Evolutionary conservation across 1,140 invertebrate species (phyloP).

Genomic region (Pantala flavescens): DNA sequence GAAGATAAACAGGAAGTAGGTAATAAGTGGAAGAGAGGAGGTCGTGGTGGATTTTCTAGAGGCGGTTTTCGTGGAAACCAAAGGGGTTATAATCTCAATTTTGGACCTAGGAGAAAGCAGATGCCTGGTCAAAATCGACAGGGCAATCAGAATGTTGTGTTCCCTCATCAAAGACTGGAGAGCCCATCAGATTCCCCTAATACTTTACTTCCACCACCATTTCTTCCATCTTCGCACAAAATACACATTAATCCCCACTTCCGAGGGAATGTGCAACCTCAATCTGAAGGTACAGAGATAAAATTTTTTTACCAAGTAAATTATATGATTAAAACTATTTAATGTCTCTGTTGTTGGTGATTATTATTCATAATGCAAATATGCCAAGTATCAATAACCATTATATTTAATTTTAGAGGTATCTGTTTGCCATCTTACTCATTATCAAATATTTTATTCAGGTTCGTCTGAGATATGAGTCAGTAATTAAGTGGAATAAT

Average conservation of each 20-base stretch:
- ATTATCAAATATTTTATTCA: too few species aligned
- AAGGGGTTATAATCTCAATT: slow-evolving; percentile 38
- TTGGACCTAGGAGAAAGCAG: slow-evolving; percentile 29
- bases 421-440: too few species aligned
- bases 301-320: too few species aligned
- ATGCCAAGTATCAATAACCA: too few species aligned
- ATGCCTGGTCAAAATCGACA: slow-evolving; percentile 29
- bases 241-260: slow-evolving; percentile 41
- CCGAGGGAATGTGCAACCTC: slow-evolving; percentile 32
- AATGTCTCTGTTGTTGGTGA: too few species aligned
- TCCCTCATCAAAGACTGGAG: slow-evolving; percentile 25
- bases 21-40: slow-evolving; percentile 33
- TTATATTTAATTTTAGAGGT: too few species aligned
- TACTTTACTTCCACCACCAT: slow-evolving; percentile 17
- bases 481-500: too few species aligned
- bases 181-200: slow-evolving; percentile 11
- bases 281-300: slow-evolving; percentile 29
- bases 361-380: too few species aligned
- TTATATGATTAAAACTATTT: too few species aligned
- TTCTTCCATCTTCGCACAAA: slow-evolving; percentile 31
- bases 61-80: slow-evolving; percentile 37
- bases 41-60: slow-evolving; percentile 38
- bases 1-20: not conserved
- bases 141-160: slow-evolving; percentile 25
- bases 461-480: too few species aligned